Conservation (phyloP, 2,888 invertebrate species). For the Megaustenia siamemsis region DNA sequence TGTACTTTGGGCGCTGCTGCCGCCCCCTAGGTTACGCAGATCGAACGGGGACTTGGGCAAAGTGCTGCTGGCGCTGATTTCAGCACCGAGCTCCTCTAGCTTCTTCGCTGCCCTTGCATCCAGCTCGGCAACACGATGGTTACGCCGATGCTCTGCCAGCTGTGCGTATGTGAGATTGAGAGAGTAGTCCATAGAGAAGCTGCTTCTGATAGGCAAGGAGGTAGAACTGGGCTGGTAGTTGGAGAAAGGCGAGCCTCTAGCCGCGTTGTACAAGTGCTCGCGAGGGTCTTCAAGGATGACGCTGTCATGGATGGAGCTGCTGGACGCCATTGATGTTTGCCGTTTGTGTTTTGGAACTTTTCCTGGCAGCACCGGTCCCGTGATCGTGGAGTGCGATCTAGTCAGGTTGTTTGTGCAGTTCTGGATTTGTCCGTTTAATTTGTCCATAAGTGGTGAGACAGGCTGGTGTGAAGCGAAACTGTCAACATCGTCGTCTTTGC, state of each 20-base stretch:
- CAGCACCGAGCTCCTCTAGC: slow-evolving; percentile 64
- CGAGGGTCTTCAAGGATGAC: slow-evolving; percentile 72
- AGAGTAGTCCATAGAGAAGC: slow-evolving; percentile 71
- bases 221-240: slow-evolving; percentile 63
- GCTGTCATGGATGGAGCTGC: slow-evolving; percentile 62
- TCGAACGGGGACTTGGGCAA: slow-evolving; percentile 60
- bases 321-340: slow-evolving; percentile 64
- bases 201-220: slow-evolving; percentile 70
- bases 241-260: slow-evolving; percentile 62
- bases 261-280: slow-evolving; percentile 62
- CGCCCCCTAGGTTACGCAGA: slow-evolving; percentile 57
- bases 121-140: slow-evolving; percentile 65
- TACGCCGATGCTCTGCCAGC: slow-evolving; percentile 70
- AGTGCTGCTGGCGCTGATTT: slow-evolving; percentile 56
- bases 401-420: background rate
- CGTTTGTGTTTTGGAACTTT: slow-evolving; percentile 61
- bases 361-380: background rate
- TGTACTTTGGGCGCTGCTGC: slow-evolving; percentile 60
- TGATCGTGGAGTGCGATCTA: slow-evolving; percentile 25
- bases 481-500: too few relatives aligned
- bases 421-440: background rate
- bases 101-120: slow-evolving; percentile 68
- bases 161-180: slow-evolving; percentile 74
- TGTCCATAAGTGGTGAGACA: too few relatives aligned
- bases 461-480: too few relatives aligned